Conservation (phyloP, 2,113 vertebrate species). For the Corvus moneduloides region DNA sequence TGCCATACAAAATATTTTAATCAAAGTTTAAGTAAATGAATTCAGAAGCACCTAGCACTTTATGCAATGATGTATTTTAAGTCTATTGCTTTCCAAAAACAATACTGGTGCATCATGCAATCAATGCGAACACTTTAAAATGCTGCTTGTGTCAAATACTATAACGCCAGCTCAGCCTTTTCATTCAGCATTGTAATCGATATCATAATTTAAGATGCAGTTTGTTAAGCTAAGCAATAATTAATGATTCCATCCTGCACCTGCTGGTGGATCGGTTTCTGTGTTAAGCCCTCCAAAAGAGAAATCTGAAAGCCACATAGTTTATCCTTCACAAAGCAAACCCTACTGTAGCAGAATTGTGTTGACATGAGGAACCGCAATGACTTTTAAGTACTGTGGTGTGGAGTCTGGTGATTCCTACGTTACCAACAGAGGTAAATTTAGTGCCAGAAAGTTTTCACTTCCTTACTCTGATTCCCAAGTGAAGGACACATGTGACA, state of each 20-base stretch:
- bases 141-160: constrained; percentile 5
- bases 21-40: background rate
- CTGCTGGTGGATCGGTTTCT: background rate
- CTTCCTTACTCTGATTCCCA: background rate
- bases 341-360: background rate
- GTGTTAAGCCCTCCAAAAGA: background rate
- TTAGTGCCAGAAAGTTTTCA: background rate
- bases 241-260: background rate
- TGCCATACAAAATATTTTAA: background rate
- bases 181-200: background rate
- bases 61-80: background rate
- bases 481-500: background rate
- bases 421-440: background rate
- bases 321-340: background rate
- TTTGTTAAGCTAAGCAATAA: constrained; percentile 43
- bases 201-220: constrained; percentile 37
- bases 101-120: background rate
- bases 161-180: constrained; percentile 22
- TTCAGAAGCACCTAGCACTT: constrained; percentile 6
- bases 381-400: background rate
- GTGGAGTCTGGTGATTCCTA: background rate
- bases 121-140: constrained; percentile 15
- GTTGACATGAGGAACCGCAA: background rate
- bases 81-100: constrained; percentile 3
- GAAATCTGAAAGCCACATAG: background rate